Evolutionary conservation across 2,797 vertebrate species (phyloP), one percentile per base, ranked within the genome.

Genomic region (Tenualosa ilisha): DNA sequence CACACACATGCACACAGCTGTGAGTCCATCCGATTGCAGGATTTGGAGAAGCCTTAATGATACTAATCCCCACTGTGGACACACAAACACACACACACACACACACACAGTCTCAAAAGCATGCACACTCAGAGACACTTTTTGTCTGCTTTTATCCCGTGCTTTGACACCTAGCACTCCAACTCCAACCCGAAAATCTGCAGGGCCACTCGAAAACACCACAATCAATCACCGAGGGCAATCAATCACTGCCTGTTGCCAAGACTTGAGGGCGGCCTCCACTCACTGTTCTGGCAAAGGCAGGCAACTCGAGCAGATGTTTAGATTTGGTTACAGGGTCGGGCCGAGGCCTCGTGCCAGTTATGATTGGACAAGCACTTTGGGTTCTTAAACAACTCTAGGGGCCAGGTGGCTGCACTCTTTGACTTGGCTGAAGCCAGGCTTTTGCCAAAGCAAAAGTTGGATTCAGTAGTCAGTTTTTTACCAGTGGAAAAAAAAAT

Each of bases 221-320:
- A 85, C 90, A 91, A 93, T 94, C 91, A 89, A 90, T 94, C 93
- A 93, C 83, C 26, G 50, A 53, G 85, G 86, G 72, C 87, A 82
- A 86, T 92, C 90, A 59, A 88, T 89, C 89, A 81, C 53, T 8
- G 17, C 15, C 37, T 46, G 72, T 43, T 37, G 72, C 72, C 72
- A 79, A 43, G 20, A 46, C 40, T 79, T 7, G 37, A 22, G 17
- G 46, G 54, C 87, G 89, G 90, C 89, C 91, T 89, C 86, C 56
- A 37, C n/a, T 20, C n/a, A 46, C 50, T 72, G 65, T 83, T 79
- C 31, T 61, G 81, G 72, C 72, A 65, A 56, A 81, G 46, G 31
- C 49, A 26, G 49, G 40, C 46, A 79, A 61, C 72, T 46, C 4
- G 17, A 79, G 72, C 72, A 79, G 40, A 43, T 79, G 40, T 79